phyloP scores from a whole-genome alignment of 1,140 invertebrate species.

The Chymomyza costata region DNA sequence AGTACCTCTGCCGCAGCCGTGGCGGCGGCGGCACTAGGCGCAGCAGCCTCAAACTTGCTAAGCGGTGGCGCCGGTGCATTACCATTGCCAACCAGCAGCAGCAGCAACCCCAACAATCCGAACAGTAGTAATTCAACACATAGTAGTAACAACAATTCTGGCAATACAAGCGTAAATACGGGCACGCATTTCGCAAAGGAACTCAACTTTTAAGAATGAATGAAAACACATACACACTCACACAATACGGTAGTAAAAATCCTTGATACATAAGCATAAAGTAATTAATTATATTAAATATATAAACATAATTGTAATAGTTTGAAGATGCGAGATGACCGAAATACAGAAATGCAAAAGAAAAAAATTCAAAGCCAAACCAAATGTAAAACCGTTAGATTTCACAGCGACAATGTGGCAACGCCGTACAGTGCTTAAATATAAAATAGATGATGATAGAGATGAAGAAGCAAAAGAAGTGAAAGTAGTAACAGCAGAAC shows the following conservation, averaged over 20 bases:
- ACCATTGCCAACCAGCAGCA: constrained; percentile 13
- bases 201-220: constrained; percentile 35
- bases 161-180: constrained; percentile 30
- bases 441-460: too few relatives aligned
- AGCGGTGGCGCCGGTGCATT: constrained; percentile 14
- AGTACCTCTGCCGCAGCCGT: constrained; percentile 45
- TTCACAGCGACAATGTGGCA: constrained; percentile 25
- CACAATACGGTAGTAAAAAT: constrained; percentile 67
- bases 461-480: background rate
- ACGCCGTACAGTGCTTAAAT: constrained; percentile 3
- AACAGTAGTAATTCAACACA: constrained; percentile 18
- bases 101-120: constrained; percentile 30
- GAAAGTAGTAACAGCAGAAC: constrained; percentile 13
- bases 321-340: too few relatives aligned
- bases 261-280: constrained; percentile 65
- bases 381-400: too few relatives aligned
- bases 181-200: constrained; percentile 42
- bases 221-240: constrained; percentile 18
- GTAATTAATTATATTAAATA: constrained; percentile 52
- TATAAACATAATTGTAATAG: too few relatives aligned
- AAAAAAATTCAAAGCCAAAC: constrained; percentile 9
- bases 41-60: constrained; percentile 55
- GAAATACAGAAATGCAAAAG: constrained; percentile 30
- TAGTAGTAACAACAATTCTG: constrained; percentile 26
- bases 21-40: constrained; percentile 52